phyloP scores from a whole-genome alignment of 2,888 invertebrate genomes.

The Stenolophus ochropezus region DNA sequence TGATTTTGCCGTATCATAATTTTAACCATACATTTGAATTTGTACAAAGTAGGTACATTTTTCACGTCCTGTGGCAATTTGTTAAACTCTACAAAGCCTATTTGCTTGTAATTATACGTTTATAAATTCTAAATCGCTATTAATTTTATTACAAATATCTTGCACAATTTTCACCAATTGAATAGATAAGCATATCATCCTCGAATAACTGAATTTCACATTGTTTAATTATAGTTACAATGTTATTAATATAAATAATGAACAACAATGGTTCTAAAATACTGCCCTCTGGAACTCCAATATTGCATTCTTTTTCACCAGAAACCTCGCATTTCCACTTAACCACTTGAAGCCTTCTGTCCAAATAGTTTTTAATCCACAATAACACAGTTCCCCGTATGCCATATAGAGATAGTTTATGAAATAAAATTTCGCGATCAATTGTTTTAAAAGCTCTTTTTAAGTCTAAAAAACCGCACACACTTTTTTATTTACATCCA shows the following conservation, averaged over 20 bases:
- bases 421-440: not conserved
- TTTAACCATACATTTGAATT: too few relatives aligned
- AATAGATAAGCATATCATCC: not conserved
- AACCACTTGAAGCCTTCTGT: not conserved
- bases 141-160: too few relatives aligned
- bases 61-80: too few relatives aligned
- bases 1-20: too few relatives aligned
- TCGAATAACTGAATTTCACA: not conserved
- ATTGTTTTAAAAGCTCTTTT: not conserved
- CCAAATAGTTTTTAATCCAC: not conserved
- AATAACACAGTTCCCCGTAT: not conserved
- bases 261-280: constrained; percentile 8
- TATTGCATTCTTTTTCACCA: not conserved
- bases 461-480: constrained; percentile 1
- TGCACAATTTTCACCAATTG: not conserved
- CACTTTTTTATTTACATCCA: not conserved
- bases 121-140: too few relatives aligned
- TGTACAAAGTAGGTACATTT: too few relatives aligned
- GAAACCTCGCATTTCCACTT: not conserved
- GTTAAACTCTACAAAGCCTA: too few relatives aligned
- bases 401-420: not conserved
- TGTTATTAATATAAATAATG: not conserved
- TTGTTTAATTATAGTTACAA: not conserved
- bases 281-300: not conserved
- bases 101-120: too few relatives aligned